Conservation (phyloP, 2,113 vertebrate genomes). For the Hippocampus guttulatus region DNA sequence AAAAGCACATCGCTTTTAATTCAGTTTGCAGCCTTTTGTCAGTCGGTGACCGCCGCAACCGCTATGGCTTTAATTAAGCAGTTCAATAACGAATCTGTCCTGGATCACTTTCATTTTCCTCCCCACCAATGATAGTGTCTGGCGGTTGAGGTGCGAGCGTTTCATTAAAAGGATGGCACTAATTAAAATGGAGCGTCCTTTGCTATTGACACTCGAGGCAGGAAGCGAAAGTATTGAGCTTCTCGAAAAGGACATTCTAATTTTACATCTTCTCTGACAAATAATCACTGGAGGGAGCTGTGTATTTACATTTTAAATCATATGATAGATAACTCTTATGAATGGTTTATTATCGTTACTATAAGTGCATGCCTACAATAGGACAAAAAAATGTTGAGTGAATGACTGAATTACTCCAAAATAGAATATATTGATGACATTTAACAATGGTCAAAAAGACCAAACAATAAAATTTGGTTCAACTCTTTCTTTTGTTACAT, state of each 20-base stretch:
- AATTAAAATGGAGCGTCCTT: conserved; percentile 54
- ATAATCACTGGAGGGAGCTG: conserved; percentile 19
- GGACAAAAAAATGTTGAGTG: too few relatives aligned
- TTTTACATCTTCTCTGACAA: conserved; percentile 21
- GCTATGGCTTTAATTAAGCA: conserved; percentile 57
- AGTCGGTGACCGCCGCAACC: conserved; percentile 40
- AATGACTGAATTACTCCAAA: too few relatives aligned
- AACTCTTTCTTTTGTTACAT: too few relatives aligned
- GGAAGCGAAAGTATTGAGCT: conserved; percentile 22
- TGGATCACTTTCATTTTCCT: conserved; percentile 63
- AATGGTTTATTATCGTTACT: too few relatives aligned
- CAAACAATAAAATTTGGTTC: too few relatives aligned
- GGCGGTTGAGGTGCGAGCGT: conserved; percentile 22
- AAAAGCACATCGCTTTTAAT: conserved; percentile 53
- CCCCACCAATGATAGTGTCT: conserved; percentile 42
- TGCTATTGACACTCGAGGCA: conserved; percentile 37
- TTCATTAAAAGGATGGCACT: conserved; percentile 59
- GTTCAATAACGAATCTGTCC: conserved; percentile 66
- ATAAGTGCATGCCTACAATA: too few relatives aligned
- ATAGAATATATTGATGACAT: too few relatives aligned
- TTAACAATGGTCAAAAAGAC: too few relatives aligned
- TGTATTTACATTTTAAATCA: background rate
- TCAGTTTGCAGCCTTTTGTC: conserved; percentile 53
- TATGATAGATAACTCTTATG: background rate
- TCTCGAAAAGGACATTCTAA: conserved; percentile 18